phyloP scores from a whole-genome alignment of 2,797 vertebrate species.

The Synanceia verrucosa region DNA sequence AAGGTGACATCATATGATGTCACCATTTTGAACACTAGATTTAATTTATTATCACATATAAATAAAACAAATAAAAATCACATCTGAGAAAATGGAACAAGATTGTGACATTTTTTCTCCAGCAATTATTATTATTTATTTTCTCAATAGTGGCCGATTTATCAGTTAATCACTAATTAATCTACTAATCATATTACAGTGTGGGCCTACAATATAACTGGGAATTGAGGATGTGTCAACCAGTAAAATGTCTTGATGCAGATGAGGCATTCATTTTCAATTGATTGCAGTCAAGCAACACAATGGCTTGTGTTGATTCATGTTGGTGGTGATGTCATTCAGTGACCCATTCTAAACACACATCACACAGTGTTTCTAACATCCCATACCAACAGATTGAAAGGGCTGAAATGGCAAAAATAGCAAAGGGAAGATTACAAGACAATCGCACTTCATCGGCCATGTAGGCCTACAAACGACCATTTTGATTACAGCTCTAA shows the following conservation, averaged over 20 bases:
- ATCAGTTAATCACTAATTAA: background rate
- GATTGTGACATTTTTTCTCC: background rate
- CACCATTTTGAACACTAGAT: background rate
- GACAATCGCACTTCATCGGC: background rate
- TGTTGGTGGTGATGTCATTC: slow-evolving; percentile 33
- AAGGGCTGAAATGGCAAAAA: slow-evolving; percentile 9
- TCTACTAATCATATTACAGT: background rate
- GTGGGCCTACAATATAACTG: background rate
- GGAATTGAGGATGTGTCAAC: background rate
- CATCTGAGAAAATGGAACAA: background rate
- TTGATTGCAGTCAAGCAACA: slow-evolving; percentile 14
- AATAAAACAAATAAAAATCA: background rate
- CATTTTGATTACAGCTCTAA: slow-evolving; percentile 20
- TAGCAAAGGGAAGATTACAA: background rate
- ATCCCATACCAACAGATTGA: background rate
- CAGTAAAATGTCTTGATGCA: background rate
- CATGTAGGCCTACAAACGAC: background rate
- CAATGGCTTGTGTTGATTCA: slow-evolving; percentile 32
- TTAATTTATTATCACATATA: background rate
- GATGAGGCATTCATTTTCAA: background rate
- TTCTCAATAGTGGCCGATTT: background rate
- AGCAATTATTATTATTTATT: background rate
- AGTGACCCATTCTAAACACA: background rate
- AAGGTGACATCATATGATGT: background rate
- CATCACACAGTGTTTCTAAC: background rate